A percentile compares a stretch with the other conserved stretches of the same genome.
Conservation (phyloP, 2,888 invertebrate species). For the Melanostoma scalare region DNA sequence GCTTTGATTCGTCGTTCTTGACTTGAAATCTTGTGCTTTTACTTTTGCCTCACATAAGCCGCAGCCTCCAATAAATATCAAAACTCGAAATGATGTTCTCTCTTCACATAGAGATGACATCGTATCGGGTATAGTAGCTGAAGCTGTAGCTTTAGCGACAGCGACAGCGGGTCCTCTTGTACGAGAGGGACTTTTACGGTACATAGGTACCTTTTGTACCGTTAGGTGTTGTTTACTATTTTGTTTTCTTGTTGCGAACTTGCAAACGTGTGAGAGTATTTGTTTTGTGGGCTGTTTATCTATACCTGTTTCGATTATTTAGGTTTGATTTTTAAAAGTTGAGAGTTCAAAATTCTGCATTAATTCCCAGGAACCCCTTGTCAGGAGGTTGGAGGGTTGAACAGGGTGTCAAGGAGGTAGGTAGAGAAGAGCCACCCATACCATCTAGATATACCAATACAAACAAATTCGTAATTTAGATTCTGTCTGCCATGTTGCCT, state of each 20-base stretch:
- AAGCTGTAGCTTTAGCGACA: too few species aligned
- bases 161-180: too few species aligned
- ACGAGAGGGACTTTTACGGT: conserved; percentile 19
- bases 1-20: conserved; percentile 73
- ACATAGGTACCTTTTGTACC: conserved; percentile 34
- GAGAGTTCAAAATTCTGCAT: conserved; percentile 47
- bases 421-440: too few species aligned
- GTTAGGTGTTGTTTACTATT: conserved; percentile 22
- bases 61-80: conserved; percentile 73
- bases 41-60: conserved; percentile 72
- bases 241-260: background rate
- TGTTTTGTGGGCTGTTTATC: conserved; percentile 1
- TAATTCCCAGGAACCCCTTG: background rate
- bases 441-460: too few species aligned
- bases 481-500: too few species aligned
- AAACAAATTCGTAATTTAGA: too few species aligned
- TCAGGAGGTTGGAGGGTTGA: background rate
- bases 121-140: background rate
- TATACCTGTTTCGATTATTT: conserved; percentile 48
- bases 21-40: conserved; percentile 71
- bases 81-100: conserved; percentile 63
- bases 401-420: background rate
- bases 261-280: conserved; percentile 31
- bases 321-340: conserved; percentile 52
- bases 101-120: conserved; percentile 49